A percentile compares a stretch with the other conserved stretches of the same genome.
phyloP scores from a whole-genome alignment of 1,140 invertebrate species.

The Octopus bimaculoides region DNA sequence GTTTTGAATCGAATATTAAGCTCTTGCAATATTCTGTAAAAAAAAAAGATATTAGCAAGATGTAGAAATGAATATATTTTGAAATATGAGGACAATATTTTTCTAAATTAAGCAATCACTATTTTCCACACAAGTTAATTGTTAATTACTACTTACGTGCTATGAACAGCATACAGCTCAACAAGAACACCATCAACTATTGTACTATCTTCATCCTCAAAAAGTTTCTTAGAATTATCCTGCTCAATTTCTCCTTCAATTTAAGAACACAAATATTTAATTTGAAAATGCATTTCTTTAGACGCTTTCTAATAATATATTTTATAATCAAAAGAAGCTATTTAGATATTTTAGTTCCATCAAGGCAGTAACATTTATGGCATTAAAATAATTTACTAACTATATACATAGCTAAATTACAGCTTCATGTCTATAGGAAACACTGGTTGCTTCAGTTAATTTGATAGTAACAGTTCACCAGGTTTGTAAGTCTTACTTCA shows the following conservation, averaged over 20 bases:
- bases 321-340: too few species aligned
- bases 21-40: slow-evolving; percentile 71
- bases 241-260: slow-evolving; percentile 4
- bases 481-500: too few species aligned
- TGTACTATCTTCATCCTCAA: slow-evolving; percentile 51
- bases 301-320: too few species aligned
- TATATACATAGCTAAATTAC: too few species aligned
- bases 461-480: too few species aligned
- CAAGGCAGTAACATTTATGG: too few species aligned
- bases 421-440: too few species aligned
- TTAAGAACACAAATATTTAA: neutral
- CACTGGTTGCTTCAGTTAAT: too few species aligned
- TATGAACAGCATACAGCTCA: slow-evolving; percentile 80
- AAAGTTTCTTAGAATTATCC: slow-evolving; percentile 1
- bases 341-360: too few species aligned
- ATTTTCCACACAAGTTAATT: neutral
- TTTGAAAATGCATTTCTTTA: neutral
- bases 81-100: too few species aligned
- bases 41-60: neutral
- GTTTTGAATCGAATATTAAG: slow-evolving; percentile 77
- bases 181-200: slow-evolving; percentile 62
- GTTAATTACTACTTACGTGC: slow-evolving; percentile 62
- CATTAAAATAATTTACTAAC: too few species aligned
- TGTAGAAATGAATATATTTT: neutral
- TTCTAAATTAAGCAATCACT: too few species aligned